Evolutionary conservation across 1,140 invertebrate species (phyloP), one percentile per base, ranked within the genome.

Genomic region (Scaptomyza montana): DNA sequence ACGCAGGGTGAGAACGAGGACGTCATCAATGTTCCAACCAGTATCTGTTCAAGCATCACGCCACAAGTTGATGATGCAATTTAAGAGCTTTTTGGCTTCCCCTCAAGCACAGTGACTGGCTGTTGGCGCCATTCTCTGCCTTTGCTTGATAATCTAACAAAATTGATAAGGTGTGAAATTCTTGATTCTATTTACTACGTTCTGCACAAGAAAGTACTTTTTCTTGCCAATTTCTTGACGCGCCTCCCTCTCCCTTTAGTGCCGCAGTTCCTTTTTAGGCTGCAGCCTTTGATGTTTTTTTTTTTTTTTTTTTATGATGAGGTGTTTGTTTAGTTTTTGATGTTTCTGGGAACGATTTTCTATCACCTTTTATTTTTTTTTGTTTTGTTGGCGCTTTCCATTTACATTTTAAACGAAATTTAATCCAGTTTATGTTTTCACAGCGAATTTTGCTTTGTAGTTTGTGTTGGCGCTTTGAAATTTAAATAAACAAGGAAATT

Each of bases 341-440:
- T 66, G 73, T 85, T 56, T 30, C 7, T 61, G 51, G 54, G 61
- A 9, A 45, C n/a, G 43, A 46, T 74, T 66, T 46, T 67, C 49
- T 51, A 69, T 77, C 56, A 68, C 63, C 63, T 60, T 61, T 61
- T n/a, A n/a, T n/a, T 16, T 41, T 46, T 25, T 33, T 33, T 33
- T 33, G 30, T 5, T 33, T 33, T 25, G 21, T 5, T 55, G 53
- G 70, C 50, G 64, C 71, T 76, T 67, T 70, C 74, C 76, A 87
- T 90, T 90, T 87, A 87, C 86, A 90, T 90, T 90, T 86, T 86
- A 82, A 86, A 86, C 85, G 80, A 81, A 90, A 86, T 80, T 90
- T 87, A 77, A 86, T 81, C 74, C 84, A 84, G 80, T 87, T 87
- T 87, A 77, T 74, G 81, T 72, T 66, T 33, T 51, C 16, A 56